A percentile compares a stretch with the other conserved stretches of the same genome.
Conservation (phyloP, 2,888 invertebrate genomes). For the Pharmacophagus antenor region DNA sequence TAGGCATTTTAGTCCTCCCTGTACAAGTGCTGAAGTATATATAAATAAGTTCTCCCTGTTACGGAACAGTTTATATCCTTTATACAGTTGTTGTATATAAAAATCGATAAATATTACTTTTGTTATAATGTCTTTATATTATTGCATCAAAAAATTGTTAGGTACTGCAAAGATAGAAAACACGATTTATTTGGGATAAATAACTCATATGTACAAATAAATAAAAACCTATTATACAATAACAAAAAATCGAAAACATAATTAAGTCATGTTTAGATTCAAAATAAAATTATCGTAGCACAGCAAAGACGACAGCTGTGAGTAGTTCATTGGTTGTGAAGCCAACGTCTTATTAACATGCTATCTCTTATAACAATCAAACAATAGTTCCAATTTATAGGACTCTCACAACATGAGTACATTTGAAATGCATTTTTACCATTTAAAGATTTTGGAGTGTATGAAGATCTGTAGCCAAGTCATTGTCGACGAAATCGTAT, state of each 20-base stretch:
- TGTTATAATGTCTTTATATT: no score
- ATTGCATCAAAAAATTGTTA: no score
- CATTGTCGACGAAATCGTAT: constrained; percentile 43
- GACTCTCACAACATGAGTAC: constrained; percentile 4
- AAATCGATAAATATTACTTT: no score
- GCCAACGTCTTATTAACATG: constrained; percentile 7
- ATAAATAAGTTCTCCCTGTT: no score
- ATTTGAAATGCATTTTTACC: constrained; percentile 32
- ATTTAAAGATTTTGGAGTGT: constrained; percentile 44
- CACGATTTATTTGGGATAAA: neutral
- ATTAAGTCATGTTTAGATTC: neutral
- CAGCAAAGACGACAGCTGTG: no score
- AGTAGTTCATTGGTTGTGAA: constrained; percentile 4
- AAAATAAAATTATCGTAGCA: neutral
- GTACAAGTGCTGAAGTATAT: no score
- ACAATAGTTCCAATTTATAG: neutral
- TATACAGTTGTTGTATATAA: no score
- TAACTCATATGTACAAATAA: neutral
- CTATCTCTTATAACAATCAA: constrained; percentile 13
- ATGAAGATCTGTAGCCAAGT: constrained; percentile 44
- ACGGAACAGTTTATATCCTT: no score
- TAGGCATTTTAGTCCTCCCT: no score
- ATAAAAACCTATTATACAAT: neutral
- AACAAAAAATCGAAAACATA: neutral
- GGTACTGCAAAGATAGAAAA: neutral